A percentile compares a stretch with the other conserved stretches of the same genome.
Evolutionary conservation across 2,888 invertebrate genomes (phyloP).

Genomic region (Tipula confusa): DNA sequence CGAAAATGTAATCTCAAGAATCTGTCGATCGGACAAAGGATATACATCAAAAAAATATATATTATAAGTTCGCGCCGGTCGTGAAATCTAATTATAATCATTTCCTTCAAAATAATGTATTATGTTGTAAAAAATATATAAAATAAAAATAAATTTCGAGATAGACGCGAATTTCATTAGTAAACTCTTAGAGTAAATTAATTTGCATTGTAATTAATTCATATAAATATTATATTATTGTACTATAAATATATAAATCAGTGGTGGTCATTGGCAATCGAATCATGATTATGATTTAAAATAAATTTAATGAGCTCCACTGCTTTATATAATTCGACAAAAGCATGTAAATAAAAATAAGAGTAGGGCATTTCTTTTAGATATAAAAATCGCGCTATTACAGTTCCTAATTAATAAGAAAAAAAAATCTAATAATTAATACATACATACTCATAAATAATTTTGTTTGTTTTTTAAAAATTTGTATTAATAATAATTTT

Average conservation of each 20-base stretch:
- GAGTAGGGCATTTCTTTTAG: neutral
- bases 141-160: neutral
- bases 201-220: constrained; percentile 20
- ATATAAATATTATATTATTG: neutral
- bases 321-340: too few relatives aligned
- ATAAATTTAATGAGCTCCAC: too few relatives aligned
- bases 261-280: too few relatives aligned
- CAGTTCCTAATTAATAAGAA: neutral
- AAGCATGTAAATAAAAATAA: neutral
- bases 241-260: neutral
- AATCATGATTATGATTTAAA: too few relatives aligned
- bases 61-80: neutral
- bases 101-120: neutral
- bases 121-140: neutral
- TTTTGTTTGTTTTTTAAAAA: neutral
- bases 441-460: neutral
- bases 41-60: too few relatives aligned
- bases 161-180: neutral
- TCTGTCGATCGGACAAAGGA: neutral
- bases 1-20: neutral
- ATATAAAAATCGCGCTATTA: neutral
- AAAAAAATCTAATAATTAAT: neutral
- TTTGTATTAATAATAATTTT: neutral
- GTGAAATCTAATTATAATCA: neutral
- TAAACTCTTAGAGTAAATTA: neutral